Percentiles rank a stretch among this genome's conserved stretches.
phyloP scores from a whole-genome alignment of 1,140 invertebrate genomes.

The Sinonovacula constricta region DNA sequence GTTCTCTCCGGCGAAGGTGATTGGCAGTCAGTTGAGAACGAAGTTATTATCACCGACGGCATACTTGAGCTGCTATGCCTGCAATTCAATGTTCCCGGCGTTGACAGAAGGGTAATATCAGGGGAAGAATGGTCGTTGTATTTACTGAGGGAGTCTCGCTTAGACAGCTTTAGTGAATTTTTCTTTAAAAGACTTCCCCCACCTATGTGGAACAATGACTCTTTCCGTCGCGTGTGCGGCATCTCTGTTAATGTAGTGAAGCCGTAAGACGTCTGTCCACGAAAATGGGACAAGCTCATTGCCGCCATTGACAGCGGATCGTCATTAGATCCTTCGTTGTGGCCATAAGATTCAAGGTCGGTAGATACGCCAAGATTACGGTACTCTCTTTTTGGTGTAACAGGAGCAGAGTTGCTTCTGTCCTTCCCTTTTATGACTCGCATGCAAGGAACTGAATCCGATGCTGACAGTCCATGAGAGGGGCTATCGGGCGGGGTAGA shows the following conservation, averaged over 20 bases:
- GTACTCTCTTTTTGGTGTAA: conserved; percentile 65
- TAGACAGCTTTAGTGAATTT: neutral
- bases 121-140: conserved; percentile 9
- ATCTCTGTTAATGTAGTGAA: conserved; percentile 67
- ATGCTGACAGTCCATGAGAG: neutral
- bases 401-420: conserved; percentile 60
- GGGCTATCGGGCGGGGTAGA: conserved; percentile 28
- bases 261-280: conserved; percentile 60
- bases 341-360: conserved; percentile 19
- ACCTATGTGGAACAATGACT: conserved; percentile 62
- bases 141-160: conserved; percentile 24
- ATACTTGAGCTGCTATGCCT: conserved; percentile 5
- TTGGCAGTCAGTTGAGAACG: neutral
- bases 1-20: neutral
- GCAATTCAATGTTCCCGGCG: neutral
- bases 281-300: conserved; percentile 64
- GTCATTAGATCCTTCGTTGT: conserved; percentile 55
- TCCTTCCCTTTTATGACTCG: neutral
- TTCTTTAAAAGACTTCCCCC: conserved; percentile 37
- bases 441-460: conserved; percentile 29
- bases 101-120: neutral
- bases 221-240: conserved; percentile 67
- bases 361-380: conserved; percentile 47
- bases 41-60: conserved; percentile 57
- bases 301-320: conserved; percentile 65